Conservation (phyloP, 2,797 vertebrate species). For the Euthynnus affinis region DNA sequence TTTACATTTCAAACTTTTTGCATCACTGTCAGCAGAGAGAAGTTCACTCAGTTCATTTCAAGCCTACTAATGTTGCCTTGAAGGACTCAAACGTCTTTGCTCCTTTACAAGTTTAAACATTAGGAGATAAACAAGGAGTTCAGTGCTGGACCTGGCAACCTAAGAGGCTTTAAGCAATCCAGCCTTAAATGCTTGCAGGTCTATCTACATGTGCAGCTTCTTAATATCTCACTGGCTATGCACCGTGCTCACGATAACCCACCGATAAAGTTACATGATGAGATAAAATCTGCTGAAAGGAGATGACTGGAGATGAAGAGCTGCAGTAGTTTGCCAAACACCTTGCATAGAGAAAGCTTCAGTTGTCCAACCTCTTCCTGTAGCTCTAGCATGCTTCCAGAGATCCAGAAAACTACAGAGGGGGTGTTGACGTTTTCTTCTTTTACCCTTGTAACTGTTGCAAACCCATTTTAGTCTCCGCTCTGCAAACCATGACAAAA, state of each 20-base stretch:
- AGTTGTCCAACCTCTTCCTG: constrained; percentile 17
- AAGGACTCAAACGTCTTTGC: constrained; percentile 17
- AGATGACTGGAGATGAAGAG: constrained; percentile 45
- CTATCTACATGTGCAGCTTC: constrained; percentile 36
- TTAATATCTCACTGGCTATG: constrained; percentile 1
- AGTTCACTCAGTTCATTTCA: constrained; percentile 47
- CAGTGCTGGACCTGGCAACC: constrained; percentile 16
- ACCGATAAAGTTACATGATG: neutral
- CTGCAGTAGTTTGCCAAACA: constrained; percentile 40
- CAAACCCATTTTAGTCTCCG: constrained; percentile 1
- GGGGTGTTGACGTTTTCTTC: constrained; percentile 6
- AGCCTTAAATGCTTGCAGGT: constrained; percentile 25
- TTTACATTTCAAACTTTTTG: constrained; percentile 77
- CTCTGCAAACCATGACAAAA: constrained; percentile 10
- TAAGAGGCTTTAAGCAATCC: constrained; percentile 8
- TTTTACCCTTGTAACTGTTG: neutral
- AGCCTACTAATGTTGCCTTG: constrained; percentile 2
- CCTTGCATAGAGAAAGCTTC: constrained; percentile 73
- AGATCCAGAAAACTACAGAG: constrained; percentile 30
- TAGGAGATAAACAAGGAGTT: constrained; percentile 5
- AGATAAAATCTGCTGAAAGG: constrained; percentile 24
- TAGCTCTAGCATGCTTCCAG: constrained; percentile 21
- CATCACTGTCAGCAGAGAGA: constrained; percentile 61
- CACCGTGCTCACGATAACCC: constrained; percentile 11
- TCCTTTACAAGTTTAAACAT: constrained; percentile 24